Percentiles rank a stretch among this genome's conserved stretches.
phyloP scores from a whole-genome alignment of 2,888 invertebrate species.

The Aphrophora alni region DNA sequence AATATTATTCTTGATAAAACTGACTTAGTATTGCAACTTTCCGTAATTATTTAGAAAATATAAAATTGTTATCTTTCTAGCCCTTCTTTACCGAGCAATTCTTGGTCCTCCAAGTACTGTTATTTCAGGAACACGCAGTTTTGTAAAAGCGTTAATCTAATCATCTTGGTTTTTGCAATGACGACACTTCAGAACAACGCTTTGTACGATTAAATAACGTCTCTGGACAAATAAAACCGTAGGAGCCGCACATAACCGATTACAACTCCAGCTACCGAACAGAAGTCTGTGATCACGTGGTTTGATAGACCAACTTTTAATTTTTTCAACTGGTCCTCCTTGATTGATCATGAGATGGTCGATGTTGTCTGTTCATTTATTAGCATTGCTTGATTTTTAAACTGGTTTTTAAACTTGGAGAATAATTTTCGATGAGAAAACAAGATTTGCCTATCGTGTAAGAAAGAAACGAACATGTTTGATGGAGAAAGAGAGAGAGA shows the following conservation, averaged over 20 bases:
- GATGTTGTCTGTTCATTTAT: neutral
- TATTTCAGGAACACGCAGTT: no score
- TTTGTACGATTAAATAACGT: no score
- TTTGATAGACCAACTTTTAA: constrained; percentile 7
- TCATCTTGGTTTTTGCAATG: no score
- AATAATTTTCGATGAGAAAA: neutral
- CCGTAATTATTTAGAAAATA: no score
- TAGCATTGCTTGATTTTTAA: constrained; percentile 7
- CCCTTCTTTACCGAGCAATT: no score
- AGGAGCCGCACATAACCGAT: neutral
- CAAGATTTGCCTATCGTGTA: neutral
- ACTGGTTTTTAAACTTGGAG: neutral
- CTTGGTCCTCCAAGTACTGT: no score
- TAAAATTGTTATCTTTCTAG: no score
- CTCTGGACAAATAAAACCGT: no score
- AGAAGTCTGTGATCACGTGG: neutral
- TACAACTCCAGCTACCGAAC: neutral
- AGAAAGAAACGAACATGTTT: neutral
- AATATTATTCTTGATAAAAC: no score
- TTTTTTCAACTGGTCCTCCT: constrained; percentile 1
- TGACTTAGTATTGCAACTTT: no score
- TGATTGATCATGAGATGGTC: neutral
- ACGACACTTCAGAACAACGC: no score
- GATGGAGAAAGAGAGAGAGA: neutral
- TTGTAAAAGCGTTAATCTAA: no score